Evolutionary conservation across 2,797 vertebrate species (phyloP).

Genomic region (Tapirus indicus): DNA sequence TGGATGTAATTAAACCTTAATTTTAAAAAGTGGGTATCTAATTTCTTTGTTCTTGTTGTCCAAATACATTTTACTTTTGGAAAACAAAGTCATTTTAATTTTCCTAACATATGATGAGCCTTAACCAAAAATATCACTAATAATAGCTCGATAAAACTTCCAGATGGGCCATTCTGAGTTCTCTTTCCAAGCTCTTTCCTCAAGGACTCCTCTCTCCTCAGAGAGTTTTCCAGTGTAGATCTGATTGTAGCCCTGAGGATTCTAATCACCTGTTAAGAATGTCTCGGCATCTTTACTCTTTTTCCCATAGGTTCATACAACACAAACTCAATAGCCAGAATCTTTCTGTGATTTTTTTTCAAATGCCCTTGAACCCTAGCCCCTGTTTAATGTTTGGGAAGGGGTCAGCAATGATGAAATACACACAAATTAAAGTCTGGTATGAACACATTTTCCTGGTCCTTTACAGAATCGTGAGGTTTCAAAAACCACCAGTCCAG

Average conservation of each 20-base stretch:
- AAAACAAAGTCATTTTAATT: background rate
- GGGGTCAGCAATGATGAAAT: conserved; percentile 63
- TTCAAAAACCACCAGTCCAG: conserved; percentile 70
- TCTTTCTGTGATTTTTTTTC: background rate
- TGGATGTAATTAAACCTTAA: conserved; percentile 11
- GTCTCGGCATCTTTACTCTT: background rate
- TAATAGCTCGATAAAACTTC: background rate
- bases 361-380: conserved; percentile 26
- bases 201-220: background rate
- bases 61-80: background rate
- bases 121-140: background rate
- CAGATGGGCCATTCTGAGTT: background rate
- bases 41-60: background rate
- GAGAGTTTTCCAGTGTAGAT: background rate
- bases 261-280: background rate
- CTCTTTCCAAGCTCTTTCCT: background rate
- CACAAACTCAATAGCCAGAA: background rate
- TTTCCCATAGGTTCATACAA: background rate
- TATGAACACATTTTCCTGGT: conserved; percentile 71
- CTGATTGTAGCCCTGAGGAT: background rate
- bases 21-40: background rate
- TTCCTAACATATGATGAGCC: background rate
- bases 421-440: conserved; percentile 74
- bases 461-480: conserved; percentile 68
- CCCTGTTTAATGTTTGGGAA: conserved; percentile 42